These are phyloP conservation scores for Rhagoletis pomonella DNA, from an alignment of 1,140 invertebrate genomes.

Conservation along the genomic window DNA sequence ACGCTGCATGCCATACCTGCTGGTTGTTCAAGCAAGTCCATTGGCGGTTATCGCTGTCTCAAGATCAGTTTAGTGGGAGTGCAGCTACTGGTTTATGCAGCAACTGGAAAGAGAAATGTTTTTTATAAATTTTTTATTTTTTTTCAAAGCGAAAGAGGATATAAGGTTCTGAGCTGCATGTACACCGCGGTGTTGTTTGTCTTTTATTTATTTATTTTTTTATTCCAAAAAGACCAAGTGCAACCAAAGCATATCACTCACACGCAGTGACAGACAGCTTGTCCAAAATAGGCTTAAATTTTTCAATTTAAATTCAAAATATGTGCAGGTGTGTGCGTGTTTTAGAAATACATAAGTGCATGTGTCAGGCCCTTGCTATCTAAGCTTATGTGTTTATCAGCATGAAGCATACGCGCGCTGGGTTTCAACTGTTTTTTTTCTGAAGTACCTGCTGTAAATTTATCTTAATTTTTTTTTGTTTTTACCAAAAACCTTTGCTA, in stretches of 20 bases:
- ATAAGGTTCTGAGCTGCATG: not conserved
- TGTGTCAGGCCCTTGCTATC: slow-evolving; percentile 14
- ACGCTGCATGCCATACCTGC: not conserved
- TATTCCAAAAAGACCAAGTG: no score
- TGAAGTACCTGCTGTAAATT: no score
- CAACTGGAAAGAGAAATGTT: not conserved
- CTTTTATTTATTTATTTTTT: no score
- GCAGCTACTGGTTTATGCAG: not conserved
- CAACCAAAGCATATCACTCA: slow-evolving; percentile 5
- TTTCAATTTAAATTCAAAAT: not conserved
- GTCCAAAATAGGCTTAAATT: slow-evolving; percentile 21
- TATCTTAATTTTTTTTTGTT: not conserved
- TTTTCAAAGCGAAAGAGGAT: not conserved
- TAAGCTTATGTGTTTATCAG: not conserved
- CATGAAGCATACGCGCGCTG: not conserved
- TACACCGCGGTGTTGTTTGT: not conserved
- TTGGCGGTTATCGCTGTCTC: not conserved
- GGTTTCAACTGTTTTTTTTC: not conserved
- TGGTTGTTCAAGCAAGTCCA: not conserved
- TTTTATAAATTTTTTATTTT: no score
- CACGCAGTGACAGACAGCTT: not conserved
- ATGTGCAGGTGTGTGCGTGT: not conserved
- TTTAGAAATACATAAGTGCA: not conserved
- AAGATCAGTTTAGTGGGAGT: not conserved
- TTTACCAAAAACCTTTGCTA: slow-evolving; percentile 11